phyloP scores from a whole-genome alignment of 2,888 invertebrate species.

The Cheilosia urbana region DNA sequence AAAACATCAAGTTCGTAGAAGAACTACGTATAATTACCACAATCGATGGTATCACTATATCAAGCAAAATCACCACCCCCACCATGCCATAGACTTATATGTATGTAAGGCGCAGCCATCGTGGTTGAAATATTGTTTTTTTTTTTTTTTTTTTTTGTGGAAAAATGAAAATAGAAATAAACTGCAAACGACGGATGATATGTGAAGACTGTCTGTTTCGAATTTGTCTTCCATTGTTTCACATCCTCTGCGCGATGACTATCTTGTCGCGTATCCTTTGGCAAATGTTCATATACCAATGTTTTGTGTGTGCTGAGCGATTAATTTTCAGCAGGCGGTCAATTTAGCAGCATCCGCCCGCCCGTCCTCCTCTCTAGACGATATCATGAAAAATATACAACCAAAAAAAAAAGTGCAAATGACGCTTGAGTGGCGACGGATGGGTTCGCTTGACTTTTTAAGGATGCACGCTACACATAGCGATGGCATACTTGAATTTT shows the following conservation, averaged over 20 bases:
- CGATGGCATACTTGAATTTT: constrained; percentile 60
- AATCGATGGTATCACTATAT: constrained; percentile 19
- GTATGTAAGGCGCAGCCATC: constrained; percentile 33
- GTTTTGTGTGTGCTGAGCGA: constrained; percentile 73
- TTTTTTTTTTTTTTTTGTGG: background rate
- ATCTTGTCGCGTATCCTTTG: constrained; percentile 71
- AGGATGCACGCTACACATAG: constrained; percentile 53
- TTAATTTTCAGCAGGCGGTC: constrained; percentile 82
- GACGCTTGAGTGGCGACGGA: constrained; percentile 70
- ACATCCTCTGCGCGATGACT: constrained; percentile 65
- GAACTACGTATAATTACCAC: constrained; percentile 33
- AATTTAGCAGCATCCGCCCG: constrained; percentile 82
- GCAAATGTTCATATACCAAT: constrained; percentile 65
- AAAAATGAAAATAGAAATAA: constrained; percentile 29
- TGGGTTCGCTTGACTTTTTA: constrained; percentile 71
- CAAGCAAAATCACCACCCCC: background rate
- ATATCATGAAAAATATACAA: constrained; percentile 52
- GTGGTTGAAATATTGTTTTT: constrained; percentile 16
- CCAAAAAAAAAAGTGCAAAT: constrained; percentile 40
- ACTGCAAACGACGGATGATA: constrained; percentile 75
- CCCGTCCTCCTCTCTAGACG: constrained; percentile 63
- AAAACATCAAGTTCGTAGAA: background rate
- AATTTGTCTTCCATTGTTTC: constrained; percentile 66
- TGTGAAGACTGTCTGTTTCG: constrained; percentile 72
- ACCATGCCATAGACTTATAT: constrained; percentile 33